Evolutionary conservation across 2,113 vertebrate genomes (phyloP), one percentile per base, ranked within the genome.

Genomic region (Nycticorax nycticorax): DNA sequence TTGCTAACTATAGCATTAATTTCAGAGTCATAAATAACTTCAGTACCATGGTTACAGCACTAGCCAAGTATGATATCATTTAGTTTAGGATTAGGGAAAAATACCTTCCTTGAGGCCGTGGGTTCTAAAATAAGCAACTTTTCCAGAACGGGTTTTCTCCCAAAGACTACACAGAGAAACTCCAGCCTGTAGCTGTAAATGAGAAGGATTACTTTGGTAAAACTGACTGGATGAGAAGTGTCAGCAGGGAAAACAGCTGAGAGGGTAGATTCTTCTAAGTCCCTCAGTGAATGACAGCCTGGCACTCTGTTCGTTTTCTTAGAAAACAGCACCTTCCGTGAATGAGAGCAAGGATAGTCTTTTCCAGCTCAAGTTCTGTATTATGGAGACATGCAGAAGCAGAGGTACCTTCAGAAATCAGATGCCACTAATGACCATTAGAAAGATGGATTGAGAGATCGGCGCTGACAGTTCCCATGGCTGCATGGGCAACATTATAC

Each of bases 1-100:
- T 95, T 98, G 73, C 96, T 97, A 97, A 97, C 95, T 97, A 97
- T 97, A 97, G 97, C 95, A 86, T 88, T 96, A 92, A 92, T 95
- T 90, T 96, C 85, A 94, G 91, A 94, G 89, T 92, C 89, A 92
- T 97, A 97, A 97, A 96, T 97, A 97, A 97, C 94, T 84, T 60
- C 84, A 95, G 79, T 95, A 12, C 95, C 95, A 94, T 96, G 95
- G 96, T 97, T 96, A 96, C 96, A 88, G 95, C 41, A 24, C 92
- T 33, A 95, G 97, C 96, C 97, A 97, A 97, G 92, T 90, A 96
- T 97, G 97, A 97, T 94, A 97, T 97, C 97, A 97, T 87, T 89
- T 89, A 82, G 94, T 93, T 97, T 94, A 82, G 95, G 95, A 97
- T 94, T 85, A 95, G 71, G 93, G 96, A 84, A 93, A 97, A 97